Percentiles rank a stretch among this genome's conserved stretches.
Evolutionary conservation across 1,140 invertebrate species (phyloP).

Genomic region (Heliothis subflexa): DNA sequence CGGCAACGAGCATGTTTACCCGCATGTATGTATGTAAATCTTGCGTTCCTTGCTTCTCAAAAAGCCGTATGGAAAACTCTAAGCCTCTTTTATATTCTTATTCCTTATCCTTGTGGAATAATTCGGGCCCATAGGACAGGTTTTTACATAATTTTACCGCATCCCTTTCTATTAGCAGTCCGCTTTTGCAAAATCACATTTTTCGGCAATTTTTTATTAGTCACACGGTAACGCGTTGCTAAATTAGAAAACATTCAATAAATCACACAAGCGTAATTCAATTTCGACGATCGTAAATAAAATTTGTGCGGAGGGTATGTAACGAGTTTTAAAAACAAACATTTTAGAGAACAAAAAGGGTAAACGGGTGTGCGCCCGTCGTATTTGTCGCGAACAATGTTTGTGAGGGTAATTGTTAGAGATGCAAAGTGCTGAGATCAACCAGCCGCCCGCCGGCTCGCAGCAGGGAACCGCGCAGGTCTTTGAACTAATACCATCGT

Average conservation of each 20-base stretch:
- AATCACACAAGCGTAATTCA: constrained; percentile 66
- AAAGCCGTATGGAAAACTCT: constrained; percentile 81
- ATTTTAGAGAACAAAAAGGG: constrained; percentile 75
- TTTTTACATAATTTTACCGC: constrained; percentile 83
- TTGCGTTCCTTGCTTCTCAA: constrained; percentile 75
- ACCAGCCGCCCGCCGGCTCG: constrained; percentile 64
- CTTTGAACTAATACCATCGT: constrained; percentile 58
- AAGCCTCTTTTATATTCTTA: constrained; percentile 83
- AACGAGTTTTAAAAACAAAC: constrained; percentile 80
- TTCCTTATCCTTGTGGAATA: constrained; percentile 82
- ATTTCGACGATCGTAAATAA: constrained; percentile 74
- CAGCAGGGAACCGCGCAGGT: constrained; percentile 57
- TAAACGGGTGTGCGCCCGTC: constrained; percentile 70
- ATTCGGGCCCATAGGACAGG: constrained; percentile 81
- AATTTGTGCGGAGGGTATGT: constrained; percentile 69
- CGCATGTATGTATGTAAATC: constrained; percentile 79
- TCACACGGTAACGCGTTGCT: constrained; percentile 59
- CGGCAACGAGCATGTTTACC: constrained; percentile 73
- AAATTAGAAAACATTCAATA: constrained; percentile 78
- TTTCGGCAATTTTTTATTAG: constrained; percentile 65
- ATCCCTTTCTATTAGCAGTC: constrained; percentile 72
- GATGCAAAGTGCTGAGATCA: constrained; percentile 81
- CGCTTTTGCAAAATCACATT: constrained; percentile 65
- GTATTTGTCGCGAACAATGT: constrained; percentile 77
- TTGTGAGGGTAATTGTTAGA: constrained; percentile 80